phyloP scores from a whole-genome alignment of 35 echinoderm and acorn worm species.

The Apostichopus californicus region DNA sequence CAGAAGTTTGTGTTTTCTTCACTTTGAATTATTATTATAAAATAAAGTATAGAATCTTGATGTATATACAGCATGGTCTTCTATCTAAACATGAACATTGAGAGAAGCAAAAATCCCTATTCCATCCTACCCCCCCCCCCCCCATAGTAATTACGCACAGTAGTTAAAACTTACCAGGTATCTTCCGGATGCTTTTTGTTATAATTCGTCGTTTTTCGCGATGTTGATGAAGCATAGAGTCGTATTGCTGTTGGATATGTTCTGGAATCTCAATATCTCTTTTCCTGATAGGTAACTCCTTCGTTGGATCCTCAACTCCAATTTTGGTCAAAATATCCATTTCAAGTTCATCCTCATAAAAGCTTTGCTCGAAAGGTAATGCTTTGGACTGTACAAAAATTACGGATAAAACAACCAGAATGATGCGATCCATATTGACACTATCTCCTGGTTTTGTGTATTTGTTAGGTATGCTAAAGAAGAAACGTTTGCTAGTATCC shows the following conservation, averaged over 20 bases:
- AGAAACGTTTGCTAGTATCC: not conserved
- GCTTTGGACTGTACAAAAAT: constrained; percentile 7
- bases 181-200: constrained; percentile 80
- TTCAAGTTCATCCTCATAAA: constrained; percentile 39
- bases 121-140: too few relatives aligned
- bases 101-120: too few relatives aligned
- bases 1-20: too few relatives aligned
- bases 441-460: too few relatives aligned
- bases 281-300: constrained; percentile 43
- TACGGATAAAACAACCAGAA: too few relatives aligned
- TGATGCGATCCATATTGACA: too few relatives aligned
- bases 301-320: constrained; percentile 61
- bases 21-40: too few relatives aligned
- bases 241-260: constrained; percentile 65
- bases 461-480: not conserved
- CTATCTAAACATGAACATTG: too few relatives aligned
- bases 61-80: too few relatives aligned
- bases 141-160: too few relatives aligned
- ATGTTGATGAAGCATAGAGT: constrained; percentile 69
- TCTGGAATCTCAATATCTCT: constrained; percentile 73
- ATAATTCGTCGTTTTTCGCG: constrained; percentile 56
- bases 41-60: too few relatives aligned
- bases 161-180: constrained; percentile 65
- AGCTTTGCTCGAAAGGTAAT: not conserved
- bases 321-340: constrained; percentile 65